phyloP scores from a whole-genome alignment of 2,888 invertebrate species.

The Microchrysa polita region DNA sequence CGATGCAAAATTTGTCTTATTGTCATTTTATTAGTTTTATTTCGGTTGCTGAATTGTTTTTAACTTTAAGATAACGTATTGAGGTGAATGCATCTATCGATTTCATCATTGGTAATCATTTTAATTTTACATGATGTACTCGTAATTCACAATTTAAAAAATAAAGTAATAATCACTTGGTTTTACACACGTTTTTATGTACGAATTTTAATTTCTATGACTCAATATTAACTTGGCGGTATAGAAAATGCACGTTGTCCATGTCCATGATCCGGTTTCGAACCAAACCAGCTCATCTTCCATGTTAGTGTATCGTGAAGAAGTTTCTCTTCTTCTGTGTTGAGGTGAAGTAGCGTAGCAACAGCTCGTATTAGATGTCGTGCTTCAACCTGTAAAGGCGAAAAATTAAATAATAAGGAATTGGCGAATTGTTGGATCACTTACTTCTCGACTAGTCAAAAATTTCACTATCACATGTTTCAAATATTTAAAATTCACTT shows the following conservation, averaged over 20 bases:
- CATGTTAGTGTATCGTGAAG: constrained; percentile 69
- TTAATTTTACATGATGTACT: too few relatives aligned
- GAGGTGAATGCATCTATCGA: neutral
- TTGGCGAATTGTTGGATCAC: constrained; percentile 23
- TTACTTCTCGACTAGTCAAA: constrained; percentile 82
- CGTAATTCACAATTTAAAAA: neutral
- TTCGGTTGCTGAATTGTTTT: neutral
- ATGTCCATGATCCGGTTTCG: constrained; percentile 68
- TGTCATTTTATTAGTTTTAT: neutral
- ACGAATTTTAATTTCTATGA: neutral
- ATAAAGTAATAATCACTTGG: neutral
- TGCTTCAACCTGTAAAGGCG: constrained; percentile 71
- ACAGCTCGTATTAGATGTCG: constrained; percentile 90
- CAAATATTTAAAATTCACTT: constrained; percentile 85
- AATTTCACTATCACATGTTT: constrained; percentile 95
- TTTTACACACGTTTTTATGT: neutral
- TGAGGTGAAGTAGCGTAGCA: constrained; percentile 82
- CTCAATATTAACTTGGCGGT: constrained; percentile 67
- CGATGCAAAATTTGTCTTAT: constrained; percentile 8
- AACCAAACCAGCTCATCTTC: constrained; percentile 67
- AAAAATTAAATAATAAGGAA: neutral
- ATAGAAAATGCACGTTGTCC: constrained; percentile 68
- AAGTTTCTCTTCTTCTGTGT: constrained; percentile 86
- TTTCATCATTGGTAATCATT: neutral
- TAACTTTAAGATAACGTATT: neutral